phyloP scores from a whole-genome alignment of 1,140 invertebrate species.

The Sinonovacula constricta region DNA sequence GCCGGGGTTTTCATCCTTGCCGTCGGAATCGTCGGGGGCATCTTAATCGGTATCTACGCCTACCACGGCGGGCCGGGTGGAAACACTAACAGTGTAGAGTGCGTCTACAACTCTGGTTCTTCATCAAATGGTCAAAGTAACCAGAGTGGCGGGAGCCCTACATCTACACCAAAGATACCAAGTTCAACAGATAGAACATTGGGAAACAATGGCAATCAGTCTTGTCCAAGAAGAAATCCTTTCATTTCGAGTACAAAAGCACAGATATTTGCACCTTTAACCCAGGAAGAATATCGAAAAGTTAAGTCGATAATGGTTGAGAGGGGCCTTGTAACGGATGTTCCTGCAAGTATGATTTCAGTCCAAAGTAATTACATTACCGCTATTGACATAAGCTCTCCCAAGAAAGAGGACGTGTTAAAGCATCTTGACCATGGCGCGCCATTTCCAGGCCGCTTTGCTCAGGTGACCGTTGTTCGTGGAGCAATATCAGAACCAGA shows the following conservation, averaged over 20 bases:
- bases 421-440: slow-evolving; percentile 47
- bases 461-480: slow-evolving; percentile 58
- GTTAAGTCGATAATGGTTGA: no score
- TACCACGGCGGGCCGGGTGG: slow-evolving; percentile 8
- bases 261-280: background rate
- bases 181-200: no score
- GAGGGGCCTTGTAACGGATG: no score
- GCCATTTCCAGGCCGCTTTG: slow-evolving; percentile 46
- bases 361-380: background rate
- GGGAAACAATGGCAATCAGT: background rate
- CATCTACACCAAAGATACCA: no score
- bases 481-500: slow-evolving; percentile 53
- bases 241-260: background rate
- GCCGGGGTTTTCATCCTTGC: slow-evolving; percentile 1
- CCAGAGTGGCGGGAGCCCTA: background rate
- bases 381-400: slow-evolving; percentile 54
- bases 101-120: background rate
- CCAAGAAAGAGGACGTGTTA: slow-evolving; percentile 42
- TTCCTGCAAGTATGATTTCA: no score
- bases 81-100: background rate
- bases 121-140: background rate
- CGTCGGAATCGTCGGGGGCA: background rate
- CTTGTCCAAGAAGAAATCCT: background rate
- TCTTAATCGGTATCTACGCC: slow-evolving; percentile 17
- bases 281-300: no score